Evolutionary conservation across 92 coral and sea anemone genomes (phyloP).

Genomic region (Porites divaricata): DNA sequence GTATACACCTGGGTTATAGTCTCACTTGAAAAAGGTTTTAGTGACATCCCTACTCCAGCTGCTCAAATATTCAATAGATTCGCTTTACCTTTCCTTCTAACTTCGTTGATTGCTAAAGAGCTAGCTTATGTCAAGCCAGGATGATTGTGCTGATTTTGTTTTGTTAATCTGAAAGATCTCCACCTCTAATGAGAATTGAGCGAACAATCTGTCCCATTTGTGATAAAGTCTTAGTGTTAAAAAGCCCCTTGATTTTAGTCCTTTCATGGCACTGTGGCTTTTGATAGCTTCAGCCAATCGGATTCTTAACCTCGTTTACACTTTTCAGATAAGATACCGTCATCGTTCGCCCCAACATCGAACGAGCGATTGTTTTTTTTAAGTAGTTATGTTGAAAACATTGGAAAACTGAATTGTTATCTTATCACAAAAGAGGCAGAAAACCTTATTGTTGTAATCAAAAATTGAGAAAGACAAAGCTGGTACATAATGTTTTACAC

Average conservation of each 20-base stretch:
- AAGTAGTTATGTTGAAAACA: no score
- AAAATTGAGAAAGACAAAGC: background rate
- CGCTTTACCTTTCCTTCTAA: background rate
- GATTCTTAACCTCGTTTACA: constrained; percentile 1
- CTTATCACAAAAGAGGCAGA: background rate
- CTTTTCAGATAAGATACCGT: background rate
- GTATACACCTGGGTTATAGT: background rate
- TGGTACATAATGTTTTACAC: no score
- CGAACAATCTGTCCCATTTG: background rate
- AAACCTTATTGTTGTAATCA: background rate
- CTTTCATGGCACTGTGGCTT: constrained; percentile 2
- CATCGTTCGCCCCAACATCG: constrained; percentile 3
- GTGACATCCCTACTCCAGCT: constrained; percentile 14
- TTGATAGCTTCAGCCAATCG: constrained; percentile 3
- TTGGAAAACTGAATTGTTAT: background rate
- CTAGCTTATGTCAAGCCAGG: background rate
- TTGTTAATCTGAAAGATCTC: constrained; percentile 8
- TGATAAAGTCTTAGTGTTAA: background rate
- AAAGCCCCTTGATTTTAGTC: constrained; percentile 6
- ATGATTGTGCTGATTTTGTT: background rate
- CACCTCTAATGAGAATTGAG: background rate
- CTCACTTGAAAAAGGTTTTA: constrained; percentile 2
- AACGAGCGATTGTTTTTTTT: background rate
- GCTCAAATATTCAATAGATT: background rate
- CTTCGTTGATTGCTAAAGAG: background rate